Evolutionary conservation across 2,797 vertebrate genomes (phyloP).

Genomic region (Pelodytes ibericus): DNA sequence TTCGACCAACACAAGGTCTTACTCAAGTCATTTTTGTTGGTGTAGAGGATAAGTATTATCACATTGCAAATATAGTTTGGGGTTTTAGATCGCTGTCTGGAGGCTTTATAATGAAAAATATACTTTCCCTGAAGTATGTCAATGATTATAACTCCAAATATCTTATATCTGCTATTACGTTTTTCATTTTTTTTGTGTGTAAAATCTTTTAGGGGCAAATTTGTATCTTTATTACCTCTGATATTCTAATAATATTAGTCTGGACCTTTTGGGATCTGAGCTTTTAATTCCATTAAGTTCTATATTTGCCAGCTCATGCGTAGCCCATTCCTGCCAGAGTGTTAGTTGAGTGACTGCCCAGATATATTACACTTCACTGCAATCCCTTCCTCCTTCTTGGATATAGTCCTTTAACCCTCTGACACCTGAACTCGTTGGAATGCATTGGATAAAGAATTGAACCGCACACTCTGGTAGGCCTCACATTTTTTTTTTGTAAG

Average conservation of each 20-base stretch:
- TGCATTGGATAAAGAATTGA: not conserved
- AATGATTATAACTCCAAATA: not conserved
- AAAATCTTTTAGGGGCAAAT: not conserved
- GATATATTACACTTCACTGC: not conserved
- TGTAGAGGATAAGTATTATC: not conserved
- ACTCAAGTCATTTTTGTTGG: too few relatives aligned
- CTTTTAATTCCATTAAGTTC: not conserved
- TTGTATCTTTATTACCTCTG: not conserved
- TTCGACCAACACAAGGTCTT: too few relatives aligned
- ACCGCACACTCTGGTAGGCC: not conserved
- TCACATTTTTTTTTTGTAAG: not conserved
- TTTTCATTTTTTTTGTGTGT: not conserved
- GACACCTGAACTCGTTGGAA: not conserved
- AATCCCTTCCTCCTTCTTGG: not conserved
- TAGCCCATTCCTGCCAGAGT: not conserved
- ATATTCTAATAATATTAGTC: not conserved
- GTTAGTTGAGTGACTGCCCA: not conserved
- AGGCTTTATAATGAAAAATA: not conserved
- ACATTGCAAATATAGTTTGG: not conserved
- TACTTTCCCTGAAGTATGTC: not conserved
- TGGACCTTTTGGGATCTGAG: constrained; percentile 1
- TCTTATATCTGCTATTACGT: not conserved
- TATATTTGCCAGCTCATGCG: not conserved
- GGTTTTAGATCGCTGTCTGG: not conserved
- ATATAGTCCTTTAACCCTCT: not conserved